These are phyloP conservation scores for Andrena fulva DNA, from an alignment of 2,888 invertebrate genomes.

Conservation along the genomic window DNA sequence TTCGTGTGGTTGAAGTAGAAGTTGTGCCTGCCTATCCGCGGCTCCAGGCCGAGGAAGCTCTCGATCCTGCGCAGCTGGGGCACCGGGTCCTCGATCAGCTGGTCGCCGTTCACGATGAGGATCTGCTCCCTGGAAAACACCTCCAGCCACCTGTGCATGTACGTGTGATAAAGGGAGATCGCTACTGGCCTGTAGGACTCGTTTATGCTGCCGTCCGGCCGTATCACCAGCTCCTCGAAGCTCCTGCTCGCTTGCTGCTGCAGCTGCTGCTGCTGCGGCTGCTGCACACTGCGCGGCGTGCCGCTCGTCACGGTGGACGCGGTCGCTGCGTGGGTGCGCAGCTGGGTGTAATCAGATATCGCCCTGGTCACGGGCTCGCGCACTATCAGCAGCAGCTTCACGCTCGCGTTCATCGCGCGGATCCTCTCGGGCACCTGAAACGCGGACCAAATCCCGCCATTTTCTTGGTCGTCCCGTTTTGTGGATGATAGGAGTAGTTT, in stretches of 20 bases:
- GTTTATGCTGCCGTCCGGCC: conserved; percentile 93
- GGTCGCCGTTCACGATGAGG: conserved; percentile 97
- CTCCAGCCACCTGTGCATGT: conserved; percentile 96
- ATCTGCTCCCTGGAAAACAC: conserved; percentile 96
- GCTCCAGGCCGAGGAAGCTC: conserved; percentile 91
- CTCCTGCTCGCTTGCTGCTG: conserved; percentile 83
- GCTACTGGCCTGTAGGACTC: conserved; percentile 93
- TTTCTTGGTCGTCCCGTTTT: not conserved
- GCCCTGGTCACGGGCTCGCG: conserved; percentile 98
- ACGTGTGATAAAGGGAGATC: conserved; percentile 96
- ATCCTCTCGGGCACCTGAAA: conserved; percentile 95
- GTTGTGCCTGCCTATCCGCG: conserved; percentile 92
- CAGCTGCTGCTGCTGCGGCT: conserved; percentile 49
- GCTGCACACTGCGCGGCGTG: conserved; percentile 83
- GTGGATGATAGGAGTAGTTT: no score
- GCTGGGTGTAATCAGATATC: conserved; percentile 98
- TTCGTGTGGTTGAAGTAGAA: conserved; percentile 99
- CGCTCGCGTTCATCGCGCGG: conserved; percentile 96
- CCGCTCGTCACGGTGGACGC: conserved; percentile 86
- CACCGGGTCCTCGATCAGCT: conserved; percentile 95
- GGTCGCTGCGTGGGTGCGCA: conserved; percentile 93
- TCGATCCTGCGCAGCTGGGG: conserved; percentile 95
- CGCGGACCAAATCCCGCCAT: not conserved
- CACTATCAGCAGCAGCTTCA: conserved; percentile 96
- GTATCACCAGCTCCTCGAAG: conserved; percentile 93